Evolutionary conservation across 2,797 vertebrate genomes (phyloP).

Genomic region (Halcyon chelicuti): DNA sequence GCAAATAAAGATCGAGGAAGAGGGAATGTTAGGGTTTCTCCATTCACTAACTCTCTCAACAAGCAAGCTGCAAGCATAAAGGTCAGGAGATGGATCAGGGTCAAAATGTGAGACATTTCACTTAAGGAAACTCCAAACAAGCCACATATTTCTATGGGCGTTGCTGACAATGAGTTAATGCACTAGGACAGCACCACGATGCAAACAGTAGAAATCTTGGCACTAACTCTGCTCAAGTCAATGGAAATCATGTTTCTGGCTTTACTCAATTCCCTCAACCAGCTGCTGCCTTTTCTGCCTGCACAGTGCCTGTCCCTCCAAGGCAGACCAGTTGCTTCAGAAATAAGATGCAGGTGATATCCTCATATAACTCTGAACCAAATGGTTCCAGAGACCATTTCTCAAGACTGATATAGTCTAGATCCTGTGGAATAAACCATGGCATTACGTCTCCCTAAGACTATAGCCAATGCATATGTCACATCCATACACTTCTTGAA

Average conservation of each 20-base stretch:
- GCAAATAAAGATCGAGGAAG: neutral
- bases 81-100: neutral
- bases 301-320: neutral
- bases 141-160: neutral
- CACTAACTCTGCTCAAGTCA: neutral
- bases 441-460: neutral
- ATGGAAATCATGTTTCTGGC: neutral
- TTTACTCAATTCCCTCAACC: neutral
- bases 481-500: neutral
- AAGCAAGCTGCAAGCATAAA: neutral
- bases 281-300: neutral
- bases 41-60: neutral
- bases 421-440: neutral
- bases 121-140: neutral
- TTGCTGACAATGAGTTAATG: neutral
- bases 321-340: neutral
- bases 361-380: neutral
- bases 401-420: neutral
- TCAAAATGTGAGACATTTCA: neutral
- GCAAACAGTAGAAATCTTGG: neutral
- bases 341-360: neutral
- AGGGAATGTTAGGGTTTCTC: neutral
- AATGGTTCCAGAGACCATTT: neutral
- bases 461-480: accelerated
- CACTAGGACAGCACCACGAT: neutral